These are phyloP conservation scores for Drosophila monieri DNA, from an alignment of 2,888 invertebrate genomes.

Conservation along the genomic window DNA sequence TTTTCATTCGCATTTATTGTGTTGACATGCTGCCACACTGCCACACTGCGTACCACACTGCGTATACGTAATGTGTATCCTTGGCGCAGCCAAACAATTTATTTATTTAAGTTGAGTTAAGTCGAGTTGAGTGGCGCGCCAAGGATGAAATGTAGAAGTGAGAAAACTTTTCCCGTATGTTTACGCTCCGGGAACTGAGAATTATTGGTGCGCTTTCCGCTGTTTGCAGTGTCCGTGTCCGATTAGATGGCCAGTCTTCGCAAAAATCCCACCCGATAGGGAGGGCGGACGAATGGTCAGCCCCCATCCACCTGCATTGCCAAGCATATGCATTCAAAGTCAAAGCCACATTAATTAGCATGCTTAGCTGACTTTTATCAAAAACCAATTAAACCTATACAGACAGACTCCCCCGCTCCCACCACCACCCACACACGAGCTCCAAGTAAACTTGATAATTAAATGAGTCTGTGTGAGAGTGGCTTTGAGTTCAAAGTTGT, in stretches of 20 bases:
- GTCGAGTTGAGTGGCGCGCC: conserved; percentile 9
- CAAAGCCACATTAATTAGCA: conserved; percentile 75
- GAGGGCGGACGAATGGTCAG: conserved; percentile 1
- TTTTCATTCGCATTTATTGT: conserved; percentile 63
- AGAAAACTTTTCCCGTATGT: conserved; percentile 38
- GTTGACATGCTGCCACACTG: conserved; percentile 68
- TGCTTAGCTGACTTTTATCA: conserved; percentile 79
- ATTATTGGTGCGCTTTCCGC: conserved; percentile 37
- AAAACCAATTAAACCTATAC: conserved; percentile 73
- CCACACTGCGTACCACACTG: conserved; percentile 57
- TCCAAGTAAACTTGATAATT: conserved; percentile 60
- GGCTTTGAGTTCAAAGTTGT: conserved; percentile 70
- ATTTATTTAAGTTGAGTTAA: conserved; percentile 46
- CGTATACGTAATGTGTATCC: conserved; percentile 48
- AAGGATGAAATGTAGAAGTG: not conserved
- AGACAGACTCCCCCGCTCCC: conserved; percentile 16
- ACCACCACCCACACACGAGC: conserved; percentile 22
- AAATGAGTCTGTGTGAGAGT: conserved; percentile 39
- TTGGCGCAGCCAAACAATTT: conserved; percentile 56
- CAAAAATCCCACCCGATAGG: not conserved
- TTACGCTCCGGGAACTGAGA: conserved; percentile 26
- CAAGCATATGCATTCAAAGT: conserved; percentile 61
- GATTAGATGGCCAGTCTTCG: conserved; percentile 16
- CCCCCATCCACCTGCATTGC: conserved; percentile 33
- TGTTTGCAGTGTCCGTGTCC: conserved; percentile 19